These are phyloP conservation scores for Lagopus leucura DNA, from an alignment of 2,113 vertebrate genomes.

Conservation along the genomic window DNA sequence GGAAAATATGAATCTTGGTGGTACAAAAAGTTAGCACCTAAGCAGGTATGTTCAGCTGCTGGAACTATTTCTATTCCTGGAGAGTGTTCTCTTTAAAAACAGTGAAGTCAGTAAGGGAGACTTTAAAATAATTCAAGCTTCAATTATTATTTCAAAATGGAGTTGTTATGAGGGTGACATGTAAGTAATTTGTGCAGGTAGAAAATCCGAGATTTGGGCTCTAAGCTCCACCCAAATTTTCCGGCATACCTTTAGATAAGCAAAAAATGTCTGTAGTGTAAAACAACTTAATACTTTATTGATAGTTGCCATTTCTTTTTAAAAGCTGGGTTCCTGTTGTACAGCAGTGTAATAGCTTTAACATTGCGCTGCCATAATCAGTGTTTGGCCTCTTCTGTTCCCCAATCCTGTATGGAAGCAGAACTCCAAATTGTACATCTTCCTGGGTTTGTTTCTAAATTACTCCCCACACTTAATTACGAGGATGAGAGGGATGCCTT, in stretches of 20 bases:
- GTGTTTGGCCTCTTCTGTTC: constrained; percentile 78
- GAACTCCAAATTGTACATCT: constrained; percentile 85
- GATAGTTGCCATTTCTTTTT: constrained; percentile 74
- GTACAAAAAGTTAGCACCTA: not conserved
- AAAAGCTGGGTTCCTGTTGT: constrained; percentile 74
- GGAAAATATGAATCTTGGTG: not conserved
- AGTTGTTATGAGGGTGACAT: not conserved
- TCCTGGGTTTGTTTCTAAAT: constrained; percentile 94
- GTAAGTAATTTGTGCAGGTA: not conserved
- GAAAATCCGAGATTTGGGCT: not conserved
- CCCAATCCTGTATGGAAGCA: constrained; percentile 78
- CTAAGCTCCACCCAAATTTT: constrained; percentile 34
- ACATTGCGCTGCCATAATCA: constrained; percentile 80
- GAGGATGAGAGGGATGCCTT: constrained; percentile 97
- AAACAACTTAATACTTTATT: constrained; percentile 65
- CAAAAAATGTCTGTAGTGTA: constrained; percentile 37
- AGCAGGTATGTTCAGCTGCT: not conserved
- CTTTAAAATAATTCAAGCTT: not conserved
- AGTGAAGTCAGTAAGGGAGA: not conserved
- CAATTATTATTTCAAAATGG: not conserved
- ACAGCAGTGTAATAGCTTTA: constrained; percentile 80
- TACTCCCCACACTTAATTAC: constrained; percentile 99
- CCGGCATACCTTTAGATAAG: constrained; percentile 73
- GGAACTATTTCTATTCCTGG: not conserved
- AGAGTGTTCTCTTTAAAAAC: not conserved